Base-by-base conservation (phyloP, 2,797 vertebrate species). In the Siniperca scherzeri region DNA sequence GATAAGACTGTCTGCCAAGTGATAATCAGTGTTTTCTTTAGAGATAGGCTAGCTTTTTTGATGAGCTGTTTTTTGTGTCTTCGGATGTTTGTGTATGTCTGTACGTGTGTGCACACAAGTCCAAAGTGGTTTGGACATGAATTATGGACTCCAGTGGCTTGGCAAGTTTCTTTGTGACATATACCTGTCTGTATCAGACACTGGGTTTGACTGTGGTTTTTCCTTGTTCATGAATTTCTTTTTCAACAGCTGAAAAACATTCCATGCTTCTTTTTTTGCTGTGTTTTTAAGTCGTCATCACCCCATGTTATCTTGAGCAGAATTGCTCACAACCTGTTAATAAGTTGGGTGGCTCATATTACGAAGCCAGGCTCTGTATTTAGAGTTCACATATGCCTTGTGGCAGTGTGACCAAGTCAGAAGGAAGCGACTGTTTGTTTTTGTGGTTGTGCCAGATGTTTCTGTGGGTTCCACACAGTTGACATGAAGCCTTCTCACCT, bases 371-470 rank as follows among this genome's bases (percentile, higher is more conserved):
- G 11, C 68, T 81, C 17, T 81, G 61, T 70, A 40, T 88, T 80
- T 55, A 11, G 30, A 77, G 77, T 84, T 87, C 65, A 62, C 19
- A n/a, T 74, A 27, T 73, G 57, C 80, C 70, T 57, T 60, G 82
- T 87, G 80, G 78, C 77, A 30, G 56, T 68, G 78, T 83, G 79
- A 82, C 78, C 71, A 56, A 78, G 67, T 82, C 61, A 64, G 55
- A 65, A 74, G 91, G 78, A 89, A 91, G 74, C 36, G 38, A 21
- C 55, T 85, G 80, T 90, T 91, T 92, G 90, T 88, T 93, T 91
- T 92, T 75, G 82, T 84, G 88, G 78, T 88, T 19, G 5, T 79
- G 73, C 88, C 89, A 91, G 91, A 90, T 88, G 84, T 88, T 89
- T 70, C 72, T 78, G 74, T 65, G 73, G 82, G 57, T 71, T 84